Base-by-base conservation (phyloP, 2,113 vertebrate genomes). In the Osmerus eperlanus region DNA sequence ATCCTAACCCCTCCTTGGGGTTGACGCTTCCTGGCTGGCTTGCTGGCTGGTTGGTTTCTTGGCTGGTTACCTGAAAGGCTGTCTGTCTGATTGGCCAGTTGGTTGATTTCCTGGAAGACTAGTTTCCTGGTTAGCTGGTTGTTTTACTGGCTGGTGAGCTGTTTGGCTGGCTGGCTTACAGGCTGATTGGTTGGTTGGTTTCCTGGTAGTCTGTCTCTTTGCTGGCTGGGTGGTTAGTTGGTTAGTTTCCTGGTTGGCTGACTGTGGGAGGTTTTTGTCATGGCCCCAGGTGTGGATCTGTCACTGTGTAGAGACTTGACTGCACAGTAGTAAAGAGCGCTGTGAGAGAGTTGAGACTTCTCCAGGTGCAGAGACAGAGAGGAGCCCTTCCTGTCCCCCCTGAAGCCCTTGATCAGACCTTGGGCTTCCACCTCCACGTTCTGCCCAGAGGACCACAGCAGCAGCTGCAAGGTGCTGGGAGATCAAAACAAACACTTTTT, bases 221-320 rank as follows among this genome's bases (percentile, higher is more conserved):
- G n/a, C n/a, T n/a, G n/a, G 25, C 25, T 25, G 25, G 25, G 25
- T 25, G 25, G 25, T 25, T 25, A 25, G 25, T 25, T 25, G 25
- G 25, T 25, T 25, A 25, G 25, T 25, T 25, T 25, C 3, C 25
- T 25, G 25, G 25, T 25, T 25, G 25, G 25, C 25, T 25, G 25
- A 25, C 25, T 25, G 25, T 25, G 25, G 25, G 25, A 14, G 23
- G 32, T 73, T 72, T 73, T 67, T 73, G 53, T 59, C 11, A n/a
- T 14, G 51, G 1, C 53, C 11, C 1, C 53, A 15, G 5, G 11
- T 13, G 55, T 8, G 3, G 62, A 66, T 3, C 16, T 14, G 11
- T 51, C 41, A 67, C 32, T 61, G 55, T 74, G 72, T 55, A 19
- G 72, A 59, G 23, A 59, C 36, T 19, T 66, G 66, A 51, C 36